These are phyloP conservation scores for Vanacampus margaritifer DNA, from an alignment of 2,113 vertebrate genomes.

Conservation along the genomic window DNA sequence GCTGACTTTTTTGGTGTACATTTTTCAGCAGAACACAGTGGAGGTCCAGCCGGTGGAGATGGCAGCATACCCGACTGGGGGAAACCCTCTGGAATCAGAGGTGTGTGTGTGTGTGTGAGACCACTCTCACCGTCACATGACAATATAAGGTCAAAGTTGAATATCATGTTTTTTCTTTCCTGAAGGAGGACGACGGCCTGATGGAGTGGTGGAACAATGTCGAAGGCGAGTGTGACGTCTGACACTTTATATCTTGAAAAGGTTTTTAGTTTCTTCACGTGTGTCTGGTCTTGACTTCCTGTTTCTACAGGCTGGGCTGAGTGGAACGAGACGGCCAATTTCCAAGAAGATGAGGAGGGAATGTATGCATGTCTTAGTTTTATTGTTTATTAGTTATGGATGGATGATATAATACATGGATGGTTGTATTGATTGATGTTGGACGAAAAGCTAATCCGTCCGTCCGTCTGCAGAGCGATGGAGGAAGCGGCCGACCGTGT, in stretches of 20 bases:
- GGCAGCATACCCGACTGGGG: conserved; percentile 53
- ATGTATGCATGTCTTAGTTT: conserved; percentile 28
- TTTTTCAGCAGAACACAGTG: conserved; percentile 54
- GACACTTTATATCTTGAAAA: not conserved
- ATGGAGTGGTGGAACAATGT: conserved; percentile 71
- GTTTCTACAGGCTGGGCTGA: conserved; percentile 61
- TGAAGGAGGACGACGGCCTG: conserved; percentile 54
- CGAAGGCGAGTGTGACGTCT: conserved; percentile 39
- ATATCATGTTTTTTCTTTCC: not conserved
- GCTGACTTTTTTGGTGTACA: not conserved
- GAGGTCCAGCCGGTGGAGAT: conserved; percentile 56
- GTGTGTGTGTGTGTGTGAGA: conserved; percentile 29
- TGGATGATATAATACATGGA: not conserved
- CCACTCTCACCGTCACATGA: not conserved
- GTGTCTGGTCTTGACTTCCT: not conserved
- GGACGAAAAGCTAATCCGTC: too few species aligned
- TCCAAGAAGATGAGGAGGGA: conserved; percentile 46
- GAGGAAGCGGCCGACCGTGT: conserved; percentile 70
- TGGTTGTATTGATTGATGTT: not conserved
- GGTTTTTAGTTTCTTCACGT: not conserved
- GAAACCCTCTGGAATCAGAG: not conserved
- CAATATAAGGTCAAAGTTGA: not conserved
- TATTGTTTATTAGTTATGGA: not conserved
- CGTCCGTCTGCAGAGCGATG: conserved; percentile 44
- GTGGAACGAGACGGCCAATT: conserved; percentile 60